Evolutionary conservation across 2,797 vertebrate genomes (phyloP).

Genomic region (Botia almorhae): DNA sequence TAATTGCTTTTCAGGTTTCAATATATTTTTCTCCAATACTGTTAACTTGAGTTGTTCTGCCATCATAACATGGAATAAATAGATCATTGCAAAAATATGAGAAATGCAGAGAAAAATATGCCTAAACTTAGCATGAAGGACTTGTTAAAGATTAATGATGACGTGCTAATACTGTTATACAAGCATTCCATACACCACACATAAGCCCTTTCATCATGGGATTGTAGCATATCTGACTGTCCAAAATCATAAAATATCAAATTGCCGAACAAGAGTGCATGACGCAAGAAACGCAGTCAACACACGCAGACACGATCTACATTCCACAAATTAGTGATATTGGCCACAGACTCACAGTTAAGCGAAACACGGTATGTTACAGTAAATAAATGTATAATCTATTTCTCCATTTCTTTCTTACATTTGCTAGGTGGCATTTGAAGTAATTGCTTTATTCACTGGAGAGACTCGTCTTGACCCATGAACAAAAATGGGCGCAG

Average conservation of each 20-base stretch:
- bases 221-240: slow-evolving; percentile 23
- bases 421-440: slow-evolving; percentile 8
- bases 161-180: slow-evolving; percentile 13
- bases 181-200: slow-evolving; percentile 27
- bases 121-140: background rate
- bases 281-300: background rate
- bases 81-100: slow-evolving; percentile 2
- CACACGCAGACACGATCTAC: slow-evolving; percentile 3
- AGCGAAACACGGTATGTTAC: background rate
- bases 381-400: background rate
- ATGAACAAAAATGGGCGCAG: slow-evolving; percentile 10
- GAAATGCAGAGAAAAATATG: slow-evolving; percentile 1
- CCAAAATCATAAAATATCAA: slow-evolving; percentile 36
- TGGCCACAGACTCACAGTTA: slow-evolving; percentile 5
- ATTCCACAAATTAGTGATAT: slow-evolving; percentile 9
- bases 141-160: slow-evolving; percentile 36
- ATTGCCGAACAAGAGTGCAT: background rate
- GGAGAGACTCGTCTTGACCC: background rate
- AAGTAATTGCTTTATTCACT: background rate
- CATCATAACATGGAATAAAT: background rate
- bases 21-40: background rate
- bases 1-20: background rate
- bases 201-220: slow-evolving; percentile 29
- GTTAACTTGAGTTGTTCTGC: background rate
- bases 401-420: background rate